These are phyloP conservation scores for Netelia inedita DNA, from an alignment of 2,888 invertebrate genomes.

Conservation along the genomic window DNA sequence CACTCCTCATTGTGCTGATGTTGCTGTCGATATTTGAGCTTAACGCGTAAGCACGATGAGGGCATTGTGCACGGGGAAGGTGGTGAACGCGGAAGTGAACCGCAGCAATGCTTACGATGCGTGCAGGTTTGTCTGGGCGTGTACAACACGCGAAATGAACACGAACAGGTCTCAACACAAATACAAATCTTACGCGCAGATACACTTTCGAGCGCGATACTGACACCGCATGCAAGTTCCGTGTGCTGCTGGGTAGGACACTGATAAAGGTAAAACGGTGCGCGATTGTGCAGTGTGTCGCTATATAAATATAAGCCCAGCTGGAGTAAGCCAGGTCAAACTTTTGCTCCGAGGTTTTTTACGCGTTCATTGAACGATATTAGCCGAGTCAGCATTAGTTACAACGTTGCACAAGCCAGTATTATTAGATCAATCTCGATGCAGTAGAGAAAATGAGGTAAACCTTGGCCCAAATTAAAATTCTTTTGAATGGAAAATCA, in stretches of 20 bases:
- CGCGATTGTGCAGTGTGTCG: conserved; percentile 33
- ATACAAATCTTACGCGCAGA: conserved; percentile 1
- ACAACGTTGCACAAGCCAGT: too few relatives aligned
- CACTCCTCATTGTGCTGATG: conserved; percentile 16
- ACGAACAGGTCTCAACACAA: conserved; percentile 31
- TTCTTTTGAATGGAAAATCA: too few relatives aligned
- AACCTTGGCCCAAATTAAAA: too few relatives aligned
- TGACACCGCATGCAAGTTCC: conserved; percentile 38
- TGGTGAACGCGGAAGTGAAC: conserved; percentile 44
- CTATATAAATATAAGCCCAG: not conserved
- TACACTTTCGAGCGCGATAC: conserved; percentile 10
- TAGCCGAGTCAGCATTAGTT: too few relatives aligned
- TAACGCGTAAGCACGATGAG: conserved; percentile 24
- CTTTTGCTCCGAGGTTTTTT: too few relatives aligned
- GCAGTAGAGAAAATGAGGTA: too few relatives aligned
- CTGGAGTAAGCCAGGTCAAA: too few relatives aligned
- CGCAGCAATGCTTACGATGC: conserved; percentile 13
- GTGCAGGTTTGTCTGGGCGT: conserved; percentile 13
- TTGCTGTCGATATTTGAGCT: conserved; percentile 38
- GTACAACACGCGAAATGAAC: conserved; percentile 37
- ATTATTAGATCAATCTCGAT: too few relatives aligned
- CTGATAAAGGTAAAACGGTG: conserved; percentile 62
- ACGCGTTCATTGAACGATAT: too few relatives aligned
- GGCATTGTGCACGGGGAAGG: conserved; percentile 17
- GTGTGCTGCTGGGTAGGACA: conserved; percentile 33